Percentiles rank a stretch among this genome's conserved stretches.
Conservation (phyloP, 2,888 invertebrate species). For the Athalia rosae region DNA sequence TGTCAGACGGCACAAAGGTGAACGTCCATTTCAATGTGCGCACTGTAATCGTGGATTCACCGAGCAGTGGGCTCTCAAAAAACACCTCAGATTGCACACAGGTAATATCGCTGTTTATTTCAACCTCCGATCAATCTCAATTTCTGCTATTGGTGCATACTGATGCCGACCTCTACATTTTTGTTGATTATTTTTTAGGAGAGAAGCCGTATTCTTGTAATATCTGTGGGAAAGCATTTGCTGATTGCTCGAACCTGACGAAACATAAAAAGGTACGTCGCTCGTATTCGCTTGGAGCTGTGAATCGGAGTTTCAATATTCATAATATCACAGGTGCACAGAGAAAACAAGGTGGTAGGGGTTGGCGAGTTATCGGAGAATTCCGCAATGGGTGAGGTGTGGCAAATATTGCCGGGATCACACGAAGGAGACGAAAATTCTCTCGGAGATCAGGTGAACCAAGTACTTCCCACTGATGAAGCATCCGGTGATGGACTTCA, state of each 20-base stretch:
- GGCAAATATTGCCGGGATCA: slow-evolving; percentile 67
- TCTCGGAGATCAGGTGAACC: slow-evolving; percentile 63
- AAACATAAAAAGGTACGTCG: slow-evolving; percentile 79
- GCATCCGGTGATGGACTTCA: slow-evolving; percentile 67
- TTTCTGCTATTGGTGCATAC: too few relatives aligned
- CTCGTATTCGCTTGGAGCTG: not conserved
- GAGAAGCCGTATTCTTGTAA: slow-evolving; percentile 84
- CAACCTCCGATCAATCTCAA: too few relatives aligned
- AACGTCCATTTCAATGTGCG: slow-evolving; percentile 80
- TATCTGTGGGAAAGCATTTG: slow-evolving; percentile 83
- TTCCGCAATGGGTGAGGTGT: slow-evolving; percentile 61
- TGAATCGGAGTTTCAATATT: not conserved
- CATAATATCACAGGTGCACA: slow-evolving; percentile 62
- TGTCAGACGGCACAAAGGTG: slow-evolving; percentile 80
- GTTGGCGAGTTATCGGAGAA: slow-evolving; percentile 58
- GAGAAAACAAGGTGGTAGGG: slow-evolving; percentile 63
- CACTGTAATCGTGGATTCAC: slow-evolving; percentile 78
- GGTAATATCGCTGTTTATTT: slow-evolving; percentile 67
- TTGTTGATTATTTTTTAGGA: slow-evolving; percentile 60
- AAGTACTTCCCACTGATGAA: slow-evolving; percentile 65
- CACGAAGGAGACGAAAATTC: slow-evolving; percentile 60
- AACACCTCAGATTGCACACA: slow-evolving; percentile 80
- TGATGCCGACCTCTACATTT: not conserved
- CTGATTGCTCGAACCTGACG: slow-evolving; percentile 85
- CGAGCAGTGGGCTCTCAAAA: slow-evolving; percentile 80